Conservation (phyloP, 2,797 vertebrate genomes). For the Garrulus glandarius region DNA sequence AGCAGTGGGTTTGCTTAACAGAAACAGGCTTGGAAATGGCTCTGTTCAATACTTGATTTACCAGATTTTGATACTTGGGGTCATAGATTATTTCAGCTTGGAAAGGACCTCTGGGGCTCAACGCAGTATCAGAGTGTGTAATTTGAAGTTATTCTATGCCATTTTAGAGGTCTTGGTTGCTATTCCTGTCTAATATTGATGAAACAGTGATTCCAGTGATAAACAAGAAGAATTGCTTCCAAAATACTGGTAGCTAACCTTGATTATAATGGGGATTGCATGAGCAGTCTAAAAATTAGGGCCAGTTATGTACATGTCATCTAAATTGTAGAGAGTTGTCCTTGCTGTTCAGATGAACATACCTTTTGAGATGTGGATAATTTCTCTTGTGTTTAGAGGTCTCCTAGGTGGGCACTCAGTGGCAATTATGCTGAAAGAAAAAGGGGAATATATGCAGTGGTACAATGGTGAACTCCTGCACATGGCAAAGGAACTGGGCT, state of each 20-base stretch:
- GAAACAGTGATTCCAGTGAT: background rate
- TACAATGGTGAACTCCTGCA: conserved; percentile 92
- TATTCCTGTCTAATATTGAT: background rate
- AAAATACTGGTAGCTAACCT: background rate
- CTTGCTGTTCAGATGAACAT: background rate
- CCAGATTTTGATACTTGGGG: background rate
- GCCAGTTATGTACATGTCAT: background rate
- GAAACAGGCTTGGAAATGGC: background rate
- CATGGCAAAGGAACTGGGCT: conserved; percentile 95
- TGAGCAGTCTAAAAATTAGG: background rate
- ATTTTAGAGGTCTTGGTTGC: background rate
- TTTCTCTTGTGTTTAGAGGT: conserved; percentile 78
- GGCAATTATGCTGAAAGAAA: conserved; percentile 94
- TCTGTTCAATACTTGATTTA: background rate
- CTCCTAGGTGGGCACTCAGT: conserved; percentile 94
- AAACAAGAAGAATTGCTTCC: background rate
- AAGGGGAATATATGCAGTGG: conserved; percentile 92
- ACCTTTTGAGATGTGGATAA: background rate
- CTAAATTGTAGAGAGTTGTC: background rate
- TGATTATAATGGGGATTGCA: background rate
- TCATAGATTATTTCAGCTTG: background rate
- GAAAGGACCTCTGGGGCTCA: background rate
- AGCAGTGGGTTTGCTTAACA: background rate
- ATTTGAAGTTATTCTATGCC: background rate
- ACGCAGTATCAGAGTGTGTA: background rate